Evolutionary conservation across 2,797 vertebrate species (phyloP), one percentile per base, ranked within the genome.

Genomic region (Danio choprae): DNA sequence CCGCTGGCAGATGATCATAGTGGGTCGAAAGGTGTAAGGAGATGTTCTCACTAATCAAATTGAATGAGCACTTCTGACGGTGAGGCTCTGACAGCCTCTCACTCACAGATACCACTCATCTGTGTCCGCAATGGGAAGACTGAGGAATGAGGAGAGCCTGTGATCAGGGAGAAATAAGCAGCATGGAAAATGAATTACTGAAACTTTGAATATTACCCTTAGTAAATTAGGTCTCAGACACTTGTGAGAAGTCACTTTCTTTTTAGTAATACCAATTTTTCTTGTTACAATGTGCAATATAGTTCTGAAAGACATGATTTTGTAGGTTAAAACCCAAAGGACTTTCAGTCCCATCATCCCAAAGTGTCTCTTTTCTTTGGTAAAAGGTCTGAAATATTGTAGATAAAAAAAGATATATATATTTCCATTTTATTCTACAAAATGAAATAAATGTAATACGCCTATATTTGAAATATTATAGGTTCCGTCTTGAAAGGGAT

Each of bases 31-130:
- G 63, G 55, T 69, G 65, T 67, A 51, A 22, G 29, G 50, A 58
- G 59, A 78, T 74, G 74, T 74, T 74, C 41, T 58, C 69, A 59
- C 69, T 81, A 77, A 81, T 83, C 81, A 75, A 79, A 74, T 20
- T 62, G 68, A 81, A 59, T 72, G 53, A 68, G 41, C 11, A 18
- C 36, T 56, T 67, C 62, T 81, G 62, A 74, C 74, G n/a, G 60
- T 50, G 62, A 62, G 15, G 13, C 67, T 63, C 68, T 84, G 63
- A 84, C 62, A 77, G 56, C 56, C 48, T 77, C 68, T 77, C 74
- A 48, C 58, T 77, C 40, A 68, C 41, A 70, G 46, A 62, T 29
- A 46, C 10, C 50, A 36, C 20, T 67, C 20, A 0, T 44, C 62
- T 36, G 40, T 77, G 65, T 38, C 5, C n/a, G 18, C 6, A 1